Conservation (phyloP, 2,113 vertebrate genomes). For the Ammodytes dubius region DNA sequence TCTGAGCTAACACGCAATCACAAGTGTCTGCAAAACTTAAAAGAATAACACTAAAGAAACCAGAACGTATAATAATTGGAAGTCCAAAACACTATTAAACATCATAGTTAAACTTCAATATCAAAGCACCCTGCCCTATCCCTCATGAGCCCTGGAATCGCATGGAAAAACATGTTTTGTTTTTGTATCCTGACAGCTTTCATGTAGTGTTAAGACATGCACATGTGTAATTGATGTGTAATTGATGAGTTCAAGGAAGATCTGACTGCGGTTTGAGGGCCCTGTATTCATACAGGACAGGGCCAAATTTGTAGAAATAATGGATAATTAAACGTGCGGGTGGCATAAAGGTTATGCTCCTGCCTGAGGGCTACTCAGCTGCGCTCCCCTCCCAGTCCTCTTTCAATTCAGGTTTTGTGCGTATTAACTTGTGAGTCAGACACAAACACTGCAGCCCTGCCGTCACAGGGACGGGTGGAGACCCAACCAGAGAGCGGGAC, state of each 20-base stretch:
- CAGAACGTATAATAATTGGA: background rate
- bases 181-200: background rate
- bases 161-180: background rate
- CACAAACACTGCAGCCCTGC: slow-evolving; percentile 49
- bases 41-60: background rate
- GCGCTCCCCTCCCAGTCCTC: slow-evolving; percentile 23
- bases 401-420: slow-evolving; percentile 34
- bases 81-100: background rate
- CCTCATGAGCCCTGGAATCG: background rate
- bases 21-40: background rate
- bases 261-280: slow-evolving; percentile 32
- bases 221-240: slow-evolving; percentile 18
- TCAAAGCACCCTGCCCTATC: background rate
- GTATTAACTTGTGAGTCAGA: slow-evolving; percentile 72
- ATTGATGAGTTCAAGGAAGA: slow-evolving; percentile 11
- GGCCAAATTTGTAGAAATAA: slow-evolving; percentile 40
- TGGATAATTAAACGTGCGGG: slow-evolving; percentile 53
- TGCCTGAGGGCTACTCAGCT: slow-evolving; percentile 52
- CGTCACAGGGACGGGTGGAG: slow-evolving; percentile 18
- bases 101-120: background rate
- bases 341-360: slow-evolving; percentile 41
- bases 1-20: background rate
- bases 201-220: background rate
- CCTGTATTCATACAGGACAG: slow-evolving; percentile 27
- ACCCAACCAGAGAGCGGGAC: background rate